phyloP scores from a whole-genome alignment of 1,140 invertebrate species.

The Arion vulgaris region DNA sequence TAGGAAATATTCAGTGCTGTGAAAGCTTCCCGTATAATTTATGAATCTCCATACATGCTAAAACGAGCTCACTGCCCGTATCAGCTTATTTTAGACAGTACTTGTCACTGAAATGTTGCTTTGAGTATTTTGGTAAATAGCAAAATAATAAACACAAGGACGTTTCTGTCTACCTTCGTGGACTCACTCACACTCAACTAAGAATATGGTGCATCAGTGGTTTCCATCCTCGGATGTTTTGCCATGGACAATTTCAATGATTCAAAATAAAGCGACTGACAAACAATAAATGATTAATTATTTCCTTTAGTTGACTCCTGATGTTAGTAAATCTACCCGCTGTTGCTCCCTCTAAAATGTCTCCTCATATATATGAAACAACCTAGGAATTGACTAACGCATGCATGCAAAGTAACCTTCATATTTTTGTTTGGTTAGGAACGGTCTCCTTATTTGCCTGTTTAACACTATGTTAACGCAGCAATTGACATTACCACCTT shows the following conservation, averaged over 20 bases:
- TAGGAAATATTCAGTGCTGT: too few species aligned
- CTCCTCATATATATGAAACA: not conserved
- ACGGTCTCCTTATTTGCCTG: not conserved
- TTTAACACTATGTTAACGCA: not conserved
- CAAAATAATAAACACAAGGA: not conserved
- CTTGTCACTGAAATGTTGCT: too few species aligned
- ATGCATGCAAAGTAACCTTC: constrained; percentile 15
- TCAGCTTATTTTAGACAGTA: too few species aligned
- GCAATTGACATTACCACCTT: not conserved
- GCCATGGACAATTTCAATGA: constrained; percentile 3
- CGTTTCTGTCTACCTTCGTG: not conserved
- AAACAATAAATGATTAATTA: constrained; percentile 13
- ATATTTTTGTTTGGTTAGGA: not conserved
- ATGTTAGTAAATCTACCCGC: not conserved
- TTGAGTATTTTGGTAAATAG: not conserved
- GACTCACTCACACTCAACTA: constrained; percentile 5
- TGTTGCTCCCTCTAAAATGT: not conserved
- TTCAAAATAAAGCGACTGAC: constrained; percentile 28
- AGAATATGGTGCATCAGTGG: constrained; percentile 34
- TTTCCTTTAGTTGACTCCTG: not conserved
- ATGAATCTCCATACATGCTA: too few species aligned
- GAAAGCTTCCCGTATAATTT: too few species aligned
- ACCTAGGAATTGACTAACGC: not conserved
- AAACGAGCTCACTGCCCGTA: too few species aligned
- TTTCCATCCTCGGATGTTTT: constrained; percentile 21